Base-by-base conservation (phyloP, 2,113 vertebrate species). In the Lasiurus cinereus region DNA sequence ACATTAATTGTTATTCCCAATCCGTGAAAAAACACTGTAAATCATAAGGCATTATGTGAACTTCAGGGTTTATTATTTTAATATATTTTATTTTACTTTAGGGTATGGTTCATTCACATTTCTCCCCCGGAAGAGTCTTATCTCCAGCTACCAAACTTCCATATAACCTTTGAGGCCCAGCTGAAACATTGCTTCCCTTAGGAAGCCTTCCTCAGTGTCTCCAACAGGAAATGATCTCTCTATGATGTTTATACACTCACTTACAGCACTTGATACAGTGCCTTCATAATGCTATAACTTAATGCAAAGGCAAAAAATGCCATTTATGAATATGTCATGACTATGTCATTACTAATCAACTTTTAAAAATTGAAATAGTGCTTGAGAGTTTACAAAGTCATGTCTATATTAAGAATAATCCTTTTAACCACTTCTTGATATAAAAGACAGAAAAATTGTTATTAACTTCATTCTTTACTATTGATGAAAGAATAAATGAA, bases 351-450 rank as follows among this genome's bases (percentile, higher is more conserved):
- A 78, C 12, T 73, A 77, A 93, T 31, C 31, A 24, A 31, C n/a
- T 88, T 96, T 62, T 16, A 1, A 62, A 78, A 90, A 43, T 56
- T 59, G 31, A 48, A 90, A 16, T 43, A 54, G 50, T 84, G 33
- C 12, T 88, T 50, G 67, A 93, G 83, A 95, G 16, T 70, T 91
- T 83, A 92, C 22, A 76, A 90, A 90, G 27, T 43, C 70, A 73
- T 78, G 29, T 82, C 36, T 91, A 46, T 19, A 43, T 15, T 39
- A 2, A 73, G 79, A 83, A 21, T n/a, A 84, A 84, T 56, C 33
- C 43, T 76, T 56, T 85, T 66, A 84, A 39, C 9, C 6, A 66
- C 8, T 62, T 90, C 18, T 90, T 94, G 21, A 54, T 22, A 48
- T 13, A 70, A 59, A 86, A 78, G 27, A 43, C 11, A 90, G 27